Conservation (phyloP, 2,888 invertebrate genomes). For the Netelia melanura region DNA sequence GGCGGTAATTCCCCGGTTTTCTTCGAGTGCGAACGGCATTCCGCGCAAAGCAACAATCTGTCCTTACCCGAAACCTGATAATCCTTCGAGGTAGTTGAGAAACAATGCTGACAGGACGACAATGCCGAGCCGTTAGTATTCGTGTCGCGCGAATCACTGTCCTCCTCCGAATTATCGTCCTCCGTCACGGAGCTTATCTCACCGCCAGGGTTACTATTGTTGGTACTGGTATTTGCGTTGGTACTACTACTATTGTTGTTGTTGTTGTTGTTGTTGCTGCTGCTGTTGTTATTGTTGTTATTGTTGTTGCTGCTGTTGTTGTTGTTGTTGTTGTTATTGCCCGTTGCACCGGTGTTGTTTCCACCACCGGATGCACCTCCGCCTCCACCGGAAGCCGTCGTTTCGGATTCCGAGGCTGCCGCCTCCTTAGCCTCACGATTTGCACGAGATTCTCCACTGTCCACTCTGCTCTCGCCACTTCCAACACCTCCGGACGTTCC, state of each 20-base stretch:
- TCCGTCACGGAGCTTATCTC: conserved; percentile 92
- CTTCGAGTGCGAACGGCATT: conserved; percentile 91
- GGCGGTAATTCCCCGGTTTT: conserved; percentile 91
- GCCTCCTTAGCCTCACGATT: conserved; percentile 70
- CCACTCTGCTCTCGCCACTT: conserved; percentile 52
- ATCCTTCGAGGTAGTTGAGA: conserved; percentile 87
- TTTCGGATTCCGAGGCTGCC: conserved; percentile 84
- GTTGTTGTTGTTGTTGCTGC: conserved; percentile 42
- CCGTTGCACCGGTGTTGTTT: conserved; percentile 87
- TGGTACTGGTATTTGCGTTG: conserved; percentile 61
- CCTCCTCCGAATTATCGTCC: conserved; percentile 97
- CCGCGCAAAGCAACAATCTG: conserved; percentile 89
- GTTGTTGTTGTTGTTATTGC: conserved; percentile 85
- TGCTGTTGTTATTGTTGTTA: conserved; percentile 26
- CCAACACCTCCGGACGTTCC: conserved; percentile 31
- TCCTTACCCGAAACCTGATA: conserved; percentile 90
- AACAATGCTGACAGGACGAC: conserved; percentile 90
- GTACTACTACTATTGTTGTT: conserved; percentile 55
- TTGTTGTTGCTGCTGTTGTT: conserved; percentile 81
- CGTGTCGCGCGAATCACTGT: conserved; percentile 96
- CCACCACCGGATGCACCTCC: conserved; percentile 79
- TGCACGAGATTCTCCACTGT: conserved; percentile 50
- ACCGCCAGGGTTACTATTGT: conserved; percentile 83
- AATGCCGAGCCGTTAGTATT: conserved; percentile 83
- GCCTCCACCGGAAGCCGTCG: conserved; percentile 76